Percentiles rank a stretch among this genome's conserved stretches.
Conservation (phyloP, 2,113 vertebrate species). For the Epinephelus lanceolatus region DNA sequence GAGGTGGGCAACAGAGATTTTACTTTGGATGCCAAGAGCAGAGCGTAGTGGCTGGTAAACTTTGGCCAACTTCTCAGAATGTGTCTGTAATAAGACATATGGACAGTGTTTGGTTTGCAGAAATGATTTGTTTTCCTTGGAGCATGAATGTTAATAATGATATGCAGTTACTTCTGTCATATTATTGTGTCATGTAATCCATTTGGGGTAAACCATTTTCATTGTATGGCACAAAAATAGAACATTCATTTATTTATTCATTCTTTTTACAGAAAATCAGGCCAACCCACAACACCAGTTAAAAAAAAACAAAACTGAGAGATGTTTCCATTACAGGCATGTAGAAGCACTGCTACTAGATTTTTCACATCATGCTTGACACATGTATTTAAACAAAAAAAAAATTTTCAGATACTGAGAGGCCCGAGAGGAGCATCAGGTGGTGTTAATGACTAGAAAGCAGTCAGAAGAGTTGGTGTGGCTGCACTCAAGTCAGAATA, state of each 20-base stretch:
- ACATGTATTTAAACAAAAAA: neutral
- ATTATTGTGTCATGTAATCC: neutral
- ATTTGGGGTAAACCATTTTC: neutral
- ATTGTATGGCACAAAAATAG: neutral
- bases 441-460: neutral
- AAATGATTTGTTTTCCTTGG: neutral
- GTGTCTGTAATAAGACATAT: conserved; percentile 82
- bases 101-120: neutral
- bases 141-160: neutral
- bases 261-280: neutral
- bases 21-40: conserved; percentile 86
- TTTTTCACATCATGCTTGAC: neutral
- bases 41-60: conserved; percentile 94
- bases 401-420: neutral
- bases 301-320: neutral
- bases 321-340: neutral
- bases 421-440: neutral
- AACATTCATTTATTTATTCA: neutral
- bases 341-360: neutral
- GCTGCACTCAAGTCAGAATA: too few species aligned
- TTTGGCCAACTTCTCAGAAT: conserved; percentile 92
- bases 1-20: conserved; percentile 91
- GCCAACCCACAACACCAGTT: neutral
- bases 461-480: too few species aligned
- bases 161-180: neutral